Evolutionary conservation across 2,113 vertebrate species (phyloP), one percentile per base, ranked within the genome.

Genomic region (Scartelaos histophorus): DNA sequence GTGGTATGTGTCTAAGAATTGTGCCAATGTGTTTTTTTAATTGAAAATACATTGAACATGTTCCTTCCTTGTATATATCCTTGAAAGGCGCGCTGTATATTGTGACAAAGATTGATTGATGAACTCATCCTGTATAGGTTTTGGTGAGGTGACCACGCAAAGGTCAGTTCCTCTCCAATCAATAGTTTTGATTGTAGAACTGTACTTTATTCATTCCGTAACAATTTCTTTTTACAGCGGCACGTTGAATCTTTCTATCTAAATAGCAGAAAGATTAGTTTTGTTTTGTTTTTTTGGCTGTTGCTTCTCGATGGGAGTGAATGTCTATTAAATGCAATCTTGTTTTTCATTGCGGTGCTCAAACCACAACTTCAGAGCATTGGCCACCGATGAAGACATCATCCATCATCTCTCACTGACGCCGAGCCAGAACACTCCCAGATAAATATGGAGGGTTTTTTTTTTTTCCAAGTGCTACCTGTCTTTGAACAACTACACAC

Each of bases 241-340:
- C 21, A 7, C 51, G 9, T 2, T 21, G 51, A n/a, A 43, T 43
- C 38, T 43, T 43, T 43, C 7, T 43, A n/a, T 51, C 47, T 84
- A 77, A 69, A 51, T 66, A 51, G 29, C 81, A 88, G 78, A 80
- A 82, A 82, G 84, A 79, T 80, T 43, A 10, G 38, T 43, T 43
- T 43, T 43, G 38, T 43, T 43, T 43, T 43, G 85, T 83, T 87
- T 91, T 90, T 88, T 80, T n/a, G n/a, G 75, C 83, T 86, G 88
- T 89, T 92, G 88, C 88, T 90, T 82, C 87, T 85, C 75, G 81
- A 88, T 82, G 78, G 78, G 83, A 88, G 87, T 86, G 87, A 89
- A 86, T 89, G 89, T 88, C 90, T 89, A 91, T 91, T 92, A 91
- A 92, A 90, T 81, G 88, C 91, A 89, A 91, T 91, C 88, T 90